Conservation (phyloP, 2,888 invertebrate species). For the Drosophila kambysellisi region DNA sequence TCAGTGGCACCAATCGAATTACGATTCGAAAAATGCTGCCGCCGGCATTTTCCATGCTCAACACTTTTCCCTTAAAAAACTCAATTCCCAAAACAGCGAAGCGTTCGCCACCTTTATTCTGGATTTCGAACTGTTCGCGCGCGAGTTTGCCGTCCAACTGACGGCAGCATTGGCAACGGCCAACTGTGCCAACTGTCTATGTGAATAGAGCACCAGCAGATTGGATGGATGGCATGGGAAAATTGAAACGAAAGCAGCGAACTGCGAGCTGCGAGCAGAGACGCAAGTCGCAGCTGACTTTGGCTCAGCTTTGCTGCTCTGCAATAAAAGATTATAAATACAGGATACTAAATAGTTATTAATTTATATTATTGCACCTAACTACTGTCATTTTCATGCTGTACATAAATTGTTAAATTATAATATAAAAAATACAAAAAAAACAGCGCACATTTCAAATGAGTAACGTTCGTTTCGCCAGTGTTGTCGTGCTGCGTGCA, state of each 20-base stretch:
- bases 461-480: slow-evolving; percentile 24
- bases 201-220: background rate
- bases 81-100: slow-evolving; percentile 13
- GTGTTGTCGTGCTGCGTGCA: slow-evolving; percentile 68
- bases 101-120: slow-evolving; percentile 18
- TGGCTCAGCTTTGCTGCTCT: slow-evolving; percentile 13
- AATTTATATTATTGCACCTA: background rate
- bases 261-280: slow-evolving; percentile 19
- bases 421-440: background rate
- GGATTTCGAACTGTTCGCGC: slow-evolving; percentile 77
- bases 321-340: background rate
- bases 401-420: too few relatives aligned
- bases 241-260: slow-evolving; percentile 19
- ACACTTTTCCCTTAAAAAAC: slow-evolving; percentile 38
- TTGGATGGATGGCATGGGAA: background rate
- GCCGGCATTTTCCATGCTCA: slow-evolving; percentile 65
- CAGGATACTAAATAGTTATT: background rate
- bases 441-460: background rate
- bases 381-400: background rate
- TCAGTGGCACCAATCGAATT: slow-evolving; percentile 46
- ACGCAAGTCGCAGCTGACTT: slow-evolving; percentile 34
- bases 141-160: slow-evolving; percentile 74
- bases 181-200: slow-evolving; percentile 28
- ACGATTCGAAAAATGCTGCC: slow-evolving; percentile 55
- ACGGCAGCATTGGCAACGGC: slow-evolving; percentile 38